Conservation (phyloP, 2,797 vertebrate genomes). For the Allochrocebus solatus region DNA sequence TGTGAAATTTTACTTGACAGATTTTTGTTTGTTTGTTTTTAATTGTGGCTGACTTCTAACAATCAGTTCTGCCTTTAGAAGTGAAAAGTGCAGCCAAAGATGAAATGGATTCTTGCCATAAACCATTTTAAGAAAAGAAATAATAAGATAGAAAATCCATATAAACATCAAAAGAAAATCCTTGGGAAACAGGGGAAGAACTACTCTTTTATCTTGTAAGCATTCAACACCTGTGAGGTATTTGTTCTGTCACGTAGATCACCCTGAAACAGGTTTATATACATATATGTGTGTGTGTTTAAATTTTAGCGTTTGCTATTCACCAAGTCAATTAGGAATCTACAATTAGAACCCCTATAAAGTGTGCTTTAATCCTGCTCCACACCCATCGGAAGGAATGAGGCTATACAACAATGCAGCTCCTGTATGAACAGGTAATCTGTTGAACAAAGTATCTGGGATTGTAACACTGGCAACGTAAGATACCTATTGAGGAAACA, state of each 20-base stretch:
- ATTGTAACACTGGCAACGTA: conserved; percentile 84
- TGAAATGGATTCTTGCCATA: conserved; percentile 55
- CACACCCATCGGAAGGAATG: conserved; percentile 87
- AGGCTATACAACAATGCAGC: conserved; percentile 85
- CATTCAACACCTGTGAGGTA: conserved; percentile 79
- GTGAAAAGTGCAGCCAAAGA: conserved; percentile 56
- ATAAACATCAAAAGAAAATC: conserved; percentile 77
- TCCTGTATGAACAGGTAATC: conserved; percentile 87
- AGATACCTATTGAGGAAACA: conserved; percentile 77
- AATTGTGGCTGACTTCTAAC: conserved; percentile 53
- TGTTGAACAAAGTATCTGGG: conserved; percentile 82
- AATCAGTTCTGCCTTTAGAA: conserved; percentile 36
- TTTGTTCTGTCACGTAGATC: conserved; percentile 82
- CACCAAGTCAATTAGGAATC: conserved; percentile 86
- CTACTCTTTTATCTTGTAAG: conserved; percentile 79
- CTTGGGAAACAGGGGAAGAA: conserved; percentile 70
- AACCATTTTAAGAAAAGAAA: conserved; percentile 69
- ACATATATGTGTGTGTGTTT: conserved; percentile 73
- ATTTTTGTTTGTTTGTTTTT: conserved; percentile 43
- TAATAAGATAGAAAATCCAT: conserved; percentile 71
- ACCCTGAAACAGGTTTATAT: conserved; percentile 78
- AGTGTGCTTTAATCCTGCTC: conserved; percentile 86
- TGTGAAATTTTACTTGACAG: conserved; percentile 58
- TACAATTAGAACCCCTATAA: conserved; percentile 88
- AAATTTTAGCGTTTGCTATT: conserved; percentile 83